phyloP scores from a whole-genome alignment of 2,797 vertebrate species.

The Phalloptychus januarius region DNA sequence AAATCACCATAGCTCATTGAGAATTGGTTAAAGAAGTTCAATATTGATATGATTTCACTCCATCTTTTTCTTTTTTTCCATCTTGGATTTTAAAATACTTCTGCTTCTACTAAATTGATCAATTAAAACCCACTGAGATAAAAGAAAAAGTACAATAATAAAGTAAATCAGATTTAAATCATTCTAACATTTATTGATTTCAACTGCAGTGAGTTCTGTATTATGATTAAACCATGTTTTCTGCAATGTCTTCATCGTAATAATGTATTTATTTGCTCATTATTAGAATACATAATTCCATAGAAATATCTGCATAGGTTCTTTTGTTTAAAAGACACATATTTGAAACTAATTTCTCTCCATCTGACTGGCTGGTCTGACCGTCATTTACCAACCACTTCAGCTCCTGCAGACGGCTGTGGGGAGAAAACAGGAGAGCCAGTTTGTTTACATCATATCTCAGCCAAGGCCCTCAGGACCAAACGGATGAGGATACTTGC shows the following conservation, averaged over 20 bases:
- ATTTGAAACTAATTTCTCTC: not conserved
- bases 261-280: not conserved
- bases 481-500: conserved; percentile 58
- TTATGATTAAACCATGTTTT: not conserved
- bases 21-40: not conserved
- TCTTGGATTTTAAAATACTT: not conserved
- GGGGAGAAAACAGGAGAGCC: conserved; percentile 61
- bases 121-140: not conserved
- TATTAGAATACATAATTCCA: not conserved
- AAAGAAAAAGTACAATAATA: not conserved
- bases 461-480: conserved; percentile 58
- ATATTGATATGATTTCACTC: not conserved
- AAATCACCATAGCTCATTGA: not conserved
- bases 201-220: not conserved
- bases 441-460: conserved; percentile 66
- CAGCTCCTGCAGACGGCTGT: conserved; percentile 64
- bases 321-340: not conserved
- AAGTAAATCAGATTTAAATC: not conserved
- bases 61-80: not conserved
- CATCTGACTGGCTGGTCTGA: conserved; percentile 45
- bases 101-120: not conserved
- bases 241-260: not conserved
- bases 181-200: not conserved
- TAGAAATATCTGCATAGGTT: not conserved
- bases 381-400: conserved; percentile 75